These are phyloP conservation scores for Sinocyclocheilus anophthalmus DNA, from an alignment of 2,113 vertebrate genomes.

Conservation along the genomic window DNA sequence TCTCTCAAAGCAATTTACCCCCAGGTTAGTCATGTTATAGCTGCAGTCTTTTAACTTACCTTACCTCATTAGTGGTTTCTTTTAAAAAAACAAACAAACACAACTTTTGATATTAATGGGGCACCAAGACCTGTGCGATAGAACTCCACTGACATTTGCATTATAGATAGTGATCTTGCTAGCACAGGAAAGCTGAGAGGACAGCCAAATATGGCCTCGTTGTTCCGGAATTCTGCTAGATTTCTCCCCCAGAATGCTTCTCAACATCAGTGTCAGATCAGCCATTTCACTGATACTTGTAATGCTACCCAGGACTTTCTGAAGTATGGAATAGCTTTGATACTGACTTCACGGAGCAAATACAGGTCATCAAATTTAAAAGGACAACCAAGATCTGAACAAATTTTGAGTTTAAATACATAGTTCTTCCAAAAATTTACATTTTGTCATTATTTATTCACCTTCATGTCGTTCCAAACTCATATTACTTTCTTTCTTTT, in stretches of 20 bases:
- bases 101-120: background rate
- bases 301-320: conserved; percentile 13
- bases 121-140: background rate
- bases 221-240: background rate
- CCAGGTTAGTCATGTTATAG: background rate
- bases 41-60: background rate
- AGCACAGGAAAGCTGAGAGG: conserved; percentile 4
- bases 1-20: background rate
- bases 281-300: conserved; percentile 25
- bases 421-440: background rate
- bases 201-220: background rate
- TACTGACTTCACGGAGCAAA: background rate
- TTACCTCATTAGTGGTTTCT: background rate
- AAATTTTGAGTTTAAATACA: background rate
- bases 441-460: background rate
- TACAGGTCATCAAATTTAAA: background rate
- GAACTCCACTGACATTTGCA: conserved; percentile 14
- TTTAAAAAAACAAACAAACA: too few relatives aligned
- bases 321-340: background rate
- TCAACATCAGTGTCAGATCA: background rate
- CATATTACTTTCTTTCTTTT: background rate
- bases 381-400: background rate
- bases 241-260: conserved; percentile 12
- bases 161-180: conserved; percentile 10
- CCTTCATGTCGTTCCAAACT: background rate